Evolutionary conservation across 2,113 vertebrate species (phyloP).

Genomic region (Rallus limicola): DNA sequence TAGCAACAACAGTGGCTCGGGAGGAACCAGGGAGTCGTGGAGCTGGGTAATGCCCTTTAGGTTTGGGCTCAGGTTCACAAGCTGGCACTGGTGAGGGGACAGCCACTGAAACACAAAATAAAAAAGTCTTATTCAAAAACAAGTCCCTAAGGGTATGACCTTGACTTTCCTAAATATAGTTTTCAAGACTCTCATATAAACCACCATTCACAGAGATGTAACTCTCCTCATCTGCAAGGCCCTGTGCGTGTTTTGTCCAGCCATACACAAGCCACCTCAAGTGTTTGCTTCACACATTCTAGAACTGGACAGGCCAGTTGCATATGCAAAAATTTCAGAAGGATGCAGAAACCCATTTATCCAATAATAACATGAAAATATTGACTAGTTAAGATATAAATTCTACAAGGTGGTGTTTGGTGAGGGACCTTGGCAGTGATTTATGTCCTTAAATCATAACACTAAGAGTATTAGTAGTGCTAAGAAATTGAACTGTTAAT

Average conservation of each 20-base stretch:
- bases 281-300: background rate
- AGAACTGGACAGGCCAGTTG: background rate
- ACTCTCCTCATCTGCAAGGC: background rate
- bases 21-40: slow-evolving; percentile 87
- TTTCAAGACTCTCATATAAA: background rate
- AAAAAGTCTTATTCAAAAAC: background rate
- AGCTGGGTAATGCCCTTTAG: slow-evolving; percentile 79
- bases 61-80: slow-evolving; percentile 83
- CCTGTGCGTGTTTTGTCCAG: background rate
- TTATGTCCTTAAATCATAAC: background rate
- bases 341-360: background rate
- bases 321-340: background rate
- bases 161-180: background rate
- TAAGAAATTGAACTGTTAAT: background rate
- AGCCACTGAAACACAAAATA: slow-evolving; percentile 81
- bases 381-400: background rate
- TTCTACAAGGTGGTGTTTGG: background rate
- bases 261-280: background rate
- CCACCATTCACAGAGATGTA: background rate
- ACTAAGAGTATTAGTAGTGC: background rate
- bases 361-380: background rate
- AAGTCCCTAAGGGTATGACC: background rate
- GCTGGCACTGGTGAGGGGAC: slow-evolving; percentile 86
- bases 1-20: slow-evolving; percentile 85
- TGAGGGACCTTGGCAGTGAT: background rate